Evolutionary conservation across 2,113 vertebrate genomes (phyloP), one percentile per base, ranked within the genome.

Genomic region (Rattus rattus): DNA sequence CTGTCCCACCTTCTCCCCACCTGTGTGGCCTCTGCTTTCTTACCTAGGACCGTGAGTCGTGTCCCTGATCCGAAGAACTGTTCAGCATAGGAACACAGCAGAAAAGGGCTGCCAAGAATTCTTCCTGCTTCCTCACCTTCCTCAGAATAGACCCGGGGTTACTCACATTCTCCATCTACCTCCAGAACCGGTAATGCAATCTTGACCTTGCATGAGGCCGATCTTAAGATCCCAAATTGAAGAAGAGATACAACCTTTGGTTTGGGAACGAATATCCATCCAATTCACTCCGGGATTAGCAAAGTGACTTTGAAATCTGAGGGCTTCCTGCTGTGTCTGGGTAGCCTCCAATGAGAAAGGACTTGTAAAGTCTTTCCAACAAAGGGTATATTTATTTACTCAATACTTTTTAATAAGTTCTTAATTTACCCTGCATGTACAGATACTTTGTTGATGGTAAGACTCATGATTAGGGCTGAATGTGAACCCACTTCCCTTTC

Each of bases 11-110:
- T 43, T 1, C 20, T 43, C 1, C 63, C 17, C 26, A 17, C 85
- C 52, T 22, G 67, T 76, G n/a, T 3, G 6, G 47, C 49, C 70
- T 17, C 4, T 1, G 0, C 16, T 2, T 10, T 89, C 93, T 97
- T 97, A 97, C 94, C 98, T 5, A 98, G 80, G 76, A 98, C 98
- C 0, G 96, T 98, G 63, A 98, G 88, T 30, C 72, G 81, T 1
- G 94, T 98, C 30, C 92, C 88, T 3, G 91, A n/a, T 14, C 96
- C 95, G 2, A 97, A 97, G 16, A 39, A 1, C 47, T 22, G 97
- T 61, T 97, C 97, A 1, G 0, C 0, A 0, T 95, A 93, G 49
- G 24, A 90, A 24, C 97, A 98, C 97, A 63, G 96, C 49, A 47
- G 47, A 26, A 92, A 86, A 47, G 28, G 56, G 85, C 80, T 86